Conservation (phyloP, 2,113 vertebrate genomes). For the Microcebus lehilahytsara region DNA sequence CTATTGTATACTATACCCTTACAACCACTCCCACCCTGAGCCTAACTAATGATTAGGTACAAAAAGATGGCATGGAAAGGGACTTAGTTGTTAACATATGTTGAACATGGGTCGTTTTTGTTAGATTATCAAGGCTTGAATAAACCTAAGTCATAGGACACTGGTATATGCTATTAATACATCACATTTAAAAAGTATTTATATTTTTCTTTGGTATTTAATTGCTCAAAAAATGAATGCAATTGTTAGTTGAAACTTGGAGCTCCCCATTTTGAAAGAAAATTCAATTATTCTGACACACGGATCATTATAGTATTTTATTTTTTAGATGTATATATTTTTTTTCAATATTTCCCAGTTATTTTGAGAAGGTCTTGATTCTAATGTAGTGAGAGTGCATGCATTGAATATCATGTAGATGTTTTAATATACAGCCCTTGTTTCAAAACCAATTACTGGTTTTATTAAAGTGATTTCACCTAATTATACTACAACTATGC, state of each 20-base stretch:
- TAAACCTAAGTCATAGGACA: not conserved
- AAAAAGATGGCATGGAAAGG: not conserved
- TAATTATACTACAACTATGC: conserved; percentile 44
- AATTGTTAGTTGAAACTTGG: not conserved
- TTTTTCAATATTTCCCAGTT: not conserved
- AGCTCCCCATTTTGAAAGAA: not conserved
- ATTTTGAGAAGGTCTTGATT: not conserved
- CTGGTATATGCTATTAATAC: too few species aligned
- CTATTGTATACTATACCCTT: not conserved
- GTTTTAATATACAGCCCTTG: conserved; percentile 19
- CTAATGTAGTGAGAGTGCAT: not conserved
- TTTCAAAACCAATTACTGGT: conserved; percentile 60
- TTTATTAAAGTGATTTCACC: conserved; percentile 61
- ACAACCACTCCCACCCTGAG: not conserved
- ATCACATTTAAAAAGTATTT: not conserved
- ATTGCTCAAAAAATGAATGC: not conserved
- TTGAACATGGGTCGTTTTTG: not conserved
- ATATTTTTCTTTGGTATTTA: not conserved
- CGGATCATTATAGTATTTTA: not conserved
- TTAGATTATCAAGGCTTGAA: not conserved
- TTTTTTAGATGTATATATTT: not conserved
- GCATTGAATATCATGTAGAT: not conserved
- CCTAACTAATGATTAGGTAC: not conserved
- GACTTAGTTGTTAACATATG: not conserved
- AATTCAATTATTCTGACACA: not conserved